Evolutionary conservation across 2,113 vertebrate genomes (phyloP).

Genomic region (Scolopax mira): DNA sequence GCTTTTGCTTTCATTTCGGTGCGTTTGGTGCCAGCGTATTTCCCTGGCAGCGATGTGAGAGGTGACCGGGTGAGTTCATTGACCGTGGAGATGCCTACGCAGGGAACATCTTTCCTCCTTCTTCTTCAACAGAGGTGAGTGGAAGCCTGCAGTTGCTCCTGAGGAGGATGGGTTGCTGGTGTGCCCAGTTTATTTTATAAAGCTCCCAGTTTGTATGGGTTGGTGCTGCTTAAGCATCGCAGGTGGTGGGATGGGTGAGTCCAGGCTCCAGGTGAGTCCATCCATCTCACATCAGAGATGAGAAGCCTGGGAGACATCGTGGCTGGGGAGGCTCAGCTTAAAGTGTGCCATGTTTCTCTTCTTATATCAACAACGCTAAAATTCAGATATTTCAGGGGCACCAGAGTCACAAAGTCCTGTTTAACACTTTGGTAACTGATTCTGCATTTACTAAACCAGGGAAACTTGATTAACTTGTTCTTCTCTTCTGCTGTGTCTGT

Average conservation of each 20-base stretch:
- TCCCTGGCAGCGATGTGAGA: neutral
- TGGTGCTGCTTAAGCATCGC: neutral
- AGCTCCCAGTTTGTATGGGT: neutral
- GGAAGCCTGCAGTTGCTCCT: neutral
- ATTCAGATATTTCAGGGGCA: neutral
- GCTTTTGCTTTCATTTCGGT: constrained; percentile 3
- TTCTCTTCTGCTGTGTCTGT: neutral
- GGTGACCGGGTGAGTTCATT: neutral
- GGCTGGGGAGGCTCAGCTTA: neutral
- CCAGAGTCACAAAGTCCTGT: neutral
- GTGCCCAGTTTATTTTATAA: neutral
- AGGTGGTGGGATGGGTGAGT: neutral
- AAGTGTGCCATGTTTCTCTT: neutral
- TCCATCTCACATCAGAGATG: neutral
- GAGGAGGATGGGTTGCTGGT: neutral
- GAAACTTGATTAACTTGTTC: neutral
- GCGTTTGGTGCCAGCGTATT: neutral
- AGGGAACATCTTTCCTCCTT: neutral
- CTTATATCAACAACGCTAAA: neutral
- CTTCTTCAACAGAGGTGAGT: constrained; percentile 18
- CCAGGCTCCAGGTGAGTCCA: neutral
- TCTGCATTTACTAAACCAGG: neutral
- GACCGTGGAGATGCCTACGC: neutral
- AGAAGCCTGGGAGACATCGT: neutral
- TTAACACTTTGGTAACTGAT: neutral